These are phyloP conservation scores for Pseudococcus longispinus DNA, from an alignment of 2,888 invertebrate genomes.

Conservation along the genomic window DNA sequence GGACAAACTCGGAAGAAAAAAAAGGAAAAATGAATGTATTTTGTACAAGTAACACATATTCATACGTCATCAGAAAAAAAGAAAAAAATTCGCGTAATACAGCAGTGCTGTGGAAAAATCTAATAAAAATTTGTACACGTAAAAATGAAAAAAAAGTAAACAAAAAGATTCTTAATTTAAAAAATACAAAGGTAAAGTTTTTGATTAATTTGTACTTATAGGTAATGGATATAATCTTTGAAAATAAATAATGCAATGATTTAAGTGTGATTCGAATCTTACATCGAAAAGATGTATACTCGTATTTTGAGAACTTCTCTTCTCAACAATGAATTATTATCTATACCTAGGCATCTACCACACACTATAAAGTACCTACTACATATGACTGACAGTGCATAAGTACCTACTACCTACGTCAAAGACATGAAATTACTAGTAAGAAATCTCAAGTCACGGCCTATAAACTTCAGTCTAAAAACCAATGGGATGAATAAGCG, in stretches of 20 bases:
- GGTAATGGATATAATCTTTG: neutral
- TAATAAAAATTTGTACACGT: neutral
- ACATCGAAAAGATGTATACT: neutral
- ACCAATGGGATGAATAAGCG: neutral
- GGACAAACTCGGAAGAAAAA: neutral
- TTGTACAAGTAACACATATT: constrained; percentile 18
- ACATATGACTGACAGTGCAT: neutral
- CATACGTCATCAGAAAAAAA: neutral
- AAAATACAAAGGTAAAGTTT: constrained; percentile 1
- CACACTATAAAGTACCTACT: neutral
- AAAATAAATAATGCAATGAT: neutral
- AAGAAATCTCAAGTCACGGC: neutral
- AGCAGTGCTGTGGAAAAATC: neutral
- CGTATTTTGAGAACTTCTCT: neutral
- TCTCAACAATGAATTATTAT: neutral
- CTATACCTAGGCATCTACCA: neutral
- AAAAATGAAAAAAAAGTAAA: neutral
- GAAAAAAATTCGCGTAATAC: neutral
- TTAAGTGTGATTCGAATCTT: neutral
- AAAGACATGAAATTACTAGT: neutral
- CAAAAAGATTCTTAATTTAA: neutral
- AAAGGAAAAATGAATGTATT: neutral
- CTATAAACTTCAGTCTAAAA: neutral
- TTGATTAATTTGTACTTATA: constrained; percentile 21
- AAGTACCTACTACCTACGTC: neutral